phyloP scores from a whole-genome alignment of 1,140 invertebrate genomes.

The Portunus trituberculatus region DNA sequence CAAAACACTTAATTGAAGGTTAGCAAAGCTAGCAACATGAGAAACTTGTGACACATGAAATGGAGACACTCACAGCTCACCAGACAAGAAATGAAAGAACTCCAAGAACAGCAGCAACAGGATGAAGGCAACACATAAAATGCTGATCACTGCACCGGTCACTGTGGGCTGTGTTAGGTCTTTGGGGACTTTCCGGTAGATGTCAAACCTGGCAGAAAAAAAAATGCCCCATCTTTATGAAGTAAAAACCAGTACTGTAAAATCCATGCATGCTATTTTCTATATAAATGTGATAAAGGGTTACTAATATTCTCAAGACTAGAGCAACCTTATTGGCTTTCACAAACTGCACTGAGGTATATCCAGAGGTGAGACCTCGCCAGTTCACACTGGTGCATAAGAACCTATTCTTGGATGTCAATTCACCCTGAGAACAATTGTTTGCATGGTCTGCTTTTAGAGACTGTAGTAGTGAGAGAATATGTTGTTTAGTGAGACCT shows the following conservation, averaged over 20 bases:
- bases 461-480: too few species aligned
- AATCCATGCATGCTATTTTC: not conserved
- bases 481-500: too few species aligned
- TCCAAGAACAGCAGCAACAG: constrained; percentile 83
- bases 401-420: too few species aligned
- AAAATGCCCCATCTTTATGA: not conserved
- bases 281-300: not conserved
- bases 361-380: too few species aligned
- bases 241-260: not conserved
- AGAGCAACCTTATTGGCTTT: not conserved
- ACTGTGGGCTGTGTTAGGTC: constrained; percentile 85
- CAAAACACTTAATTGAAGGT: too few species aligned
- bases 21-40: too few species aligned
- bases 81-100: constrained; percentile 82
- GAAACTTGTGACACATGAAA: too few species aligned
- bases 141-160: constrained; percentile 84
- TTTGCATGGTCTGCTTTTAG: too few species aligned
- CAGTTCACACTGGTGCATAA: too few species aligned
- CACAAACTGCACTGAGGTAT: too few species aligned
- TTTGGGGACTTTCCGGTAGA: constrained; percentile 86
- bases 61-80: constrained; percentile 83
- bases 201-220: constrained; percentile 82
- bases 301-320: not conserved
- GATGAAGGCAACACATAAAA: constrained; percentile 83
- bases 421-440: too few species aligned